Base-by-base conservation (phyloP, 2,888 invertebrate species). In the Drosophila recens region DNA sequence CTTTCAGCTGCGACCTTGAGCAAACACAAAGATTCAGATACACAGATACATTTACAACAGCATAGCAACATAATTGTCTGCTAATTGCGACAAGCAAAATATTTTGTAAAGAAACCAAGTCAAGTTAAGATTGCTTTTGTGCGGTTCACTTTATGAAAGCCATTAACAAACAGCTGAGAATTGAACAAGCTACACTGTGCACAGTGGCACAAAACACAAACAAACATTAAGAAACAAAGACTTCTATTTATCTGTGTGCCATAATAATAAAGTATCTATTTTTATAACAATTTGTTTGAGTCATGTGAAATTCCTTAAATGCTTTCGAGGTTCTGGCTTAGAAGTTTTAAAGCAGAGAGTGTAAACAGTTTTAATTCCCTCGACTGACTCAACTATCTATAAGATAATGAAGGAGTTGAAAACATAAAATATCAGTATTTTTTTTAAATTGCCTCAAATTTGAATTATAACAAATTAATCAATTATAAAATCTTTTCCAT, bases 21-120 rank as follows among this genome's bases (percentile, higher is more conserved):
- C 42, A 43, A 46, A 46, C 15, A 59, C n/a, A 34, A n/a, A 56
- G 34, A 51, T 36, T 49, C 54, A 56, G 34, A 48, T 34, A 56
- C 40, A 52, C 15, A 54, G 6, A 40, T 40, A 59, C 5, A 58
- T 4, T 40, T 13, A 38, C 1, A 52, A 9, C 49, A 36, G 49
- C 30, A 43, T 36, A 38, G 10, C 33, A 4, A 48, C 33, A 48
- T n/a, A n/a, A n/a, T 64, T 59, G 51, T 20, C 62, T 43, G 58
- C 63, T 72, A 71, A 71, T 63, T 63, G 62, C 45, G 58, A 58
- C 48, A 66, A 66, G 34, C 43, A 13, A 62, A 71, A 71, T 68
- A 63, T 68, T 67, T 68, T 71, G 58, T 59, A 54, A 68, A 68
- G 53, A 63, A 54, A 68, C 63, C 63, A 54, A 68, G 63, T 56